A percentile compares a stretch with the other conserved stretches of the same genome.
These are phyloP conservation scores for Mungos mungo DNA, from an alignment of 2,113 vertebrate species.

Conservation along the genomic window DNA sequence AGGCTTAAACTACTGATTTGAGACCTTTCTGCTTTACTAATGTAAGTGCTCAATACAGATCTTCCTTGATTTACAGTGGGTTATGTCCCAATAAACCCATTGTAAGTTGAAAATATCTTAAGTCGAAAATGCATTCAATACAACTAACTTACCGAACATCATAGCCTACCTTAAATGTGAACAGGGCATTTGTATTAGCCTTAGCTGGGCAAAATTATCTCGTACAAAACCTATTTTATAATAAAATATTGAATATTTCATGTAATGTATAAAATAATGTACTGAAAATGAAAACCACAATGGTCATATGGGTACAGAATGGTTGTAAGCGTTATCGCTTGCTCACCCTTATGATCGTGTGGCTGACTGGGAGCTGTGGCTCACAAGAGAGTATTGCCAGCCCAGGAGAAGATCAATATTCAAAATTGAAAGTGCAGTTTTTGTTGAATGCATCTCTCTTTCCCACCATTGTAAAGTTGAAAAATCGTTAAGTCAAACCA, in stretches of 20 bases:
- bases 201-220: not conserved
- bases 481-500: not conserved
- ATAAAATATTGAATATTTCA: not conserved
- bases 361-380: not conserved
- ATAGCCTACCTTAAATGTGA: not conserved
- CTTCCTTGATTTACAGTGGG: not conserved
- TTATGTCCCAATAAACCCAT: not conserved
- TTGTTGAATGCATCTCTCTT: not conserved
- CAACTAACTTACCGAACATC: not conserved
- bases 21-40: not conserved
- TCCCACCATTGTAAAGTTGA: not conserved
- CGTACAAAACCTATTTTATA: not conserved
- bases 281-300: not conserved
- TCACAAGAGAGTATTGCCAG: not conserved
- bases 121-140: not conserved
- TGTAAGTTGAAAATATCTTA: not conserved
- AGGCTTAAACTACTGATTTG: not conserved
- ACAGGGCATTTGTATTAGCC: not conserved
- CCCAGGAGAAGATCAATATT: not conserved
- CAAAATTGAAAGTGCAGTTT: not conserved
- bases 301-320: not conserved
- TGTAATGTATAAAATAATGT: not conserved
- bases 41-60: not conserved
- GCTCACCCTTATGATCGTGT: not conserved
- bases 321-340: not conserved